A percentile compares a stretch with the other conserved stretches of the same genome.
These are phyloP conservation scores for Plemyria rubiginata DNA, from an alignment of 2,888 invertebrate genomes.

Conservation along the genomic window DNA sequence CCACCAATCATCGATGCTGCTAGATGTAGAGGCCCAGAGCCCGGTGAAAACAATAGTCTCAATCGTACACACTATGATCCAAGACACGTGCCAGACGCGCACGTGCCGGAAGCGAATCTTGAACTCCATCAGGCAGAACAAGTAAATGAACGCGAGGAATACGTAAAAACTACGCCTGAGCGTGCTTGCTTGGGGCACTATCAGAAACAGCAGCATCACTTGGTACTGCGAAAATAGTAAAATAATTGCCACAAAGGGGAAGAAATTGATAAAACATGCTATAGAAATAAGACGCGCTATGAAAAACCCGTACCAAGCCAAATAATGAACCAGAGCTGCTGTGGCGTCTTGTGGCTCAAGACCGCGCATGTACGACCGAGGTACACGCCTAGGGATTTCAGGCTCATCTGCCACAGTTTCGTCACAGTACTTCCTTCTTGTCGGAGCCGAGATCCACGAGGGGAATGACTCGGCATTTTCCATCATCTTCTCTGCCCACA, in stretches of 20 bases:
- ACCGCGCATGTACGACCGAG: conserved; percentile 85
- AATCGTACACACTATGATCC: conserved; percentile 86
- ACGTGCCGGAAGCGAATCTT: conserved; percentile 91
- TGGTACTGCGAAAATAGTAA: conserved; percentile 86
- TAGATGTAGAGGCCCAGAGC: conserved; percentile 84
- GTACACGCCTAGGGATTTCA: conserved; percentile 70
- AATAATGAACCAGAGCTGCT: conserved; percentile 87
- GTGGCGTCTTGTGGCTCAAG: conserved; percentile 90
- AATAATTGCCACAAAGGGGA: conserved; percentile 85
- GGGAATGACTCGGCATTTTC: conserved; percentile 84
- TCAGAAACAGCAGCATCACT: conserved; percentile 87
- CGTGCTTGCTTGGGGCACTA: conserved; percentile 86
- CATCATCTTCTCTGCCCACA: conserved; percentile 80
- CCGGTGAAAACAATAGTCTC: conserved; percentile 89
- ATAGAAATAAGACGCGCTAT: conserved; percentile 89
- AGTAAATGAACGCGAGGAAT: conserved; percentile 89
- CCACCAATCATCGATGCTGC: conserved; percentile 88
- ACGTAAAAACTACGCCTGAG: conserved; percentile 86
- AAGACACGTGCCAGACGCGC: conserved; percentile 88
- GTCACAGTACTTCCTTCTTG: conserved; percentile 69
- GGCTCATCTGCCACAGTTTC: conserved; percentile 69
- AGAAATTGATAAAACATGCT: conserved; percentile 88
- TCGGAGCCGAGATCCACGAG: conserved; percentile 77
- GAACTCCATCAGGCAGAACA: conserved; percentile 91
- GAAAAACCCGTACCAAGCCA: conserved; percentile 92